A percentile compares a stretch with the other conserved stretches of the same genome.
Evolutionary conservation across 2,113 vertebrate species (phyloP).

Genomic region (Gopherus flavomarginatus): DNA sequence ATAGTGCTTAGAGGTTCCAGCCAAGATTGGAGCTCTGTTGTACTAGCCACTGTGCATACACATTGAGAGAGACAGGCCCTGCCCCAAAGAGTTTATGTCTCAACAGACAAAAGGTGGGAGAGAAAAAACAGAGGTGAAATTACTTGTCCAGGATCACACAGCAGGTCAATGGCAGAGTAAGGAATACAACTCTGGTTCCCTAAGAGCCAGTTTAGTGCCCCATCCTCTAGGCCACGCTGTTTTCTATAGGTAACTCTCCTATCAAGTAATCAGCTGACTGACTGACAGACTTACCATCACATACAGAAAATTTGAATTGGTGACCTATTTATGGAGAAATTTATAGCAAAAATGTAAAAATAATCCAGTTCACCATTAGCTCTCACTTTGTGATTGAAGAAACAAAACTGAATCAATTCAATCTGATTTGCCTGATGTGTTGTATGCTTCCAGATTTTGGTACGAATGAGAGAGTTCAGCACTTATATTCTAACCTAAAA

Average conservation of each 20-base stretch:
- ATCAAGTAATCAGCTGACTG: not conserved
- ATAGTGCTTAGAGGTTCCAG: not conserved
- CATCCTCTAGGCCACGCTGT: not conserved
- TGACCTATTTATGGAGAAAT: not conserved
- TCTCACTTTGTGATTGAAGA: not conserved
- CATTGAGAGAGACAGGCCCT: too few species aligned
- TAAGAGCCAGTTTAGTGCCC: not conserved
- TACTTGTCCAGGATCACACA: too few species aligned
- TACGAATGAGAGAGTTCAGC: fast-evolving
- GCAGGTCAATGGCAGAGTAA: too few species aligned
- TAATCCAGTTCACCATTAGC: not conserved
- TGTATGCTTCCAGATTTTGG: not conserved
- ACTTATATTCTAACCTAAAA: fast-evolving
- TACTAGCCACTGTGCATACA: too few species aligned
- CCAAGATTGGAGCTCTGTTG: too few species aligned
- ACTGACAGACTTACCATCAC: not conserved
- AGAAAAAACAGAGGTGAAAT: not conserved
- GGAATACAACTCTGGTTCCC: not conserved
- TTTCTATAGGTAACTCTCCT: not conserved
- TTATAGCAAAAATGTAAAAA: not conserved
- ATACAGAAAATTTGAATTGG: not conserved
- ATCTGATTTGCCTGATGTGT: fast-evolving
- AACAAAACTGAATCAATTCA: not conserved
- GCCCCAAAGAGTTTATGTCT: not conserved
- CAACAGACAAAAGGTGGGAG: not conserved